Conservation (phyloP, 2,797 vertebrate species). For the Arrhamphus sclerolepis region DNA sequence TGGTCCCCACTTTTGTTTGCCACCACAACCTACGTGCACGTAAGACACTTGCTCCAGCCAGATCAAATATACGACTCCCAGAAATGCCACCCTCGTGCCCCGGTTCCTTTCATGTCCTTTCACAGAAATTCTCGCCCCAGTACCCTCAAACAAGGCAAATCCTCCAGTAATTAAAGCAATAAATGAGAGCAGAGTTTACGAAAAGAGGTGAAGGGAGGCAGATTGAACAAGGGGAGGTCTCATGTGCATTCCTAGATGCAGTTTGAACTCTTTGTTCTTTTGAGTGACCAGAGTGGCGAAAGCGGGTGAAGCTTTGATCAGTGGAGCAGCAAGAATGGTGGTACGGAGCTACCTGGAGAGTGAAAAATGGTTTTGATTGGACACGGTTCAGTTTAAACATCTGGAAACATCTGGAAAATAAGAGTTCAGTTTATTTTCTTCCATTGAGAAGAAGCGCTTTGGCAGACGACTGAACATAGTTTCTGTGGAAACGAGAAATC, state of each 20-base stretch:
- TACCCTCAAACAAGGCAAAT: constrained; percentile 57
- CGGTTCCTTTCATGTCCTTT: constrained; percentile 22
- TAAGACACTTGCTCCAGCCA: constrained; percentile 11
- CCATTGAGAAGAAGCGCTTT: too few species aligned
- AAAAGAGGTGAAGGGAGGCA: constrained; percentile 24
- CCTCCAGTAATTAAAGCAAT: constrained; percentile 45
- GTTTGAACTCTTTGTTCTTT: constrained; percentile 5
- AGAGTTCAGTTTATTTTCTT: too few species aligned
- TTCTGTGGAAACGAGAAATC: too few species aligned
- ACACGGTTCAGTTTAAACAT: not conserved
- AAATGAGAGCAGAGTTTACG: constrained; percentile 46
- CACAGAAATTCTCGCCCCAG: constrained; percentile 49
- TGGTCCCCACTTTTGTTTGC: too few species aligned
- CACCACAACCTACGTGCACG: not conserved
- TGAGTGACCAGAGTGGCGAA: not conserved
- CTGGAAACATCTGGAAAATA: not conserved
- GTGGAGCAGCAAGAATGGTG: constrained; percentile 2
- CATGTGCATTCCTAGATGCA: constrained; percentile 39
- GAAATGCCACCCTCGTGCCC: not conserved
- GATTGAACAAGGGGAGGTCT: constrained; percentile 21
- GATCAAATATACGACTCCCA: constrained; percentile 11
- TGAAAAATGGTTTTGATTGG: not conserved
- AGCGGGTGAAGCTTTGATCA: constrained; percentile 14
- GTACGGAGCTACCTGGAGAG: not conserved
- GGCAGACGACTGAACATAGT: too few species aligned